These are phyloP conservation scores for Drosophila falleni DNA, from an alignment of 2,888 invertebrate species.

Conservation along the genomic window DNA sequence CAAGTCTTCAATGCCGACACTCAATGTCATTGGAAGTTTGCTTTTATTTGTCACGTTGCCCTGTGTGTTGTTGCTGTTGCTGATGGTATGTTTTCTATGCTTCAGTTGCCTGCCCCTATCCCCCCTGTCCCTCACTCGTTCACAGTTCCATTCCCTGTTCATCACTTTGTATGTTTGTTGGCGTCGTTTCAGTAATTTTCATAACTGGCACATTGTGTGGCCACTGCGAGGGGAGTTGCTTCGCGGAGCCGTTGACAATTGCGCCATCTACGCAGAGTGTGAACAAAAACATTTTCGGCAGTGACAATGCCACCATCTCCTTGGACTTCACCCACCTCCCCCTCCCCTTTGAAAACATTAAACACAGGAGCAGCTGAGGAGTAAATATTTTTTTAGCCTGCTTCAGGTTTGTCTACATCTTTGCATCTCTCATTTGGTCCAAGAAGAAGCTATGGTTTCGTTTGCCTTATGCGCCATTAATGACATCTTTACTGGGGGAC, in stretches of 20 bases:
- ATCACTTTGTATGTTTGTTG: slow-evolving; percentile 63
- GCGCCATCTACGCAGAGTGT: slow-evolving; percentile 53
- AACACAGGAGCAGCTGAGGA: slow-evolving; percentile 40
- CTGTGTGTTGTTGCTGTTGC: slow-evolving; percentile 52
- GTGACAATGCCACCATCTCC: slow-evolving; percentile 25
- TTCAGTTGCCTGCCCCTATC: slow-evolving; percentile 16
- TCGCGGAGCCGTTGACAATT: slow-evolving; percentile 67
- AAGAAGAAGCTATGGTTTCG: slow-evolving; percentile 49
- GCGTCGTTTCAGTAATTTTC: slow-evolving; percentile 80
- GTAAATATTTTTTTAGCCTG: slow-evolving; percentile 65
- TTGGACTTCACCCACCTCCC: slow-evolving; percentile 3
- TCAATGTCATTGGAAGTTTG: slow-evolving; percentile 37
- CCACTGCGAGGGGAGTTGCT: slow-evolving; percentile 23
- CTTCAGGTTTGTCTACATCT: slow-evolving; percentile 52
- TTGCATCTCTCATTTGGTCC: slow-evolving; percentile 50
- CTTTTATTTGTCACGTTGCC: slow-evolving; percentile 74
- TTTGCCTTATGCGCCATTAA: slow-evolving; percentile 74
- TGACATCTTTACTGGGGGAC: slow-evolving; percentile 50
- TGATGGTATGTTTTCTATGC: slow-evolving; percentile 47
- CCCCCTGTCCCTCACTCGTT: not conserved
- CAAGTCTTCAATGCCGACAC: slow-evolving; percentile 41
- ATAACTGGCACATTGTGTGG: slow-evolving; percentile 68
- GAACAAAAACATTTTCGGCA: slow-evolving; percentile 78
- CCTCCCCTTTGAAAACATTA: slow-evolving; percentile 36
- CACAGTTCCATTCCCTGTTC: slow-evolving; percentile 12